These are phyloP conservation scores for Anguilla japonica DNA, from an alignment of 2,113 vertebrate genomes.

Conservation along the genomic window DNA sequence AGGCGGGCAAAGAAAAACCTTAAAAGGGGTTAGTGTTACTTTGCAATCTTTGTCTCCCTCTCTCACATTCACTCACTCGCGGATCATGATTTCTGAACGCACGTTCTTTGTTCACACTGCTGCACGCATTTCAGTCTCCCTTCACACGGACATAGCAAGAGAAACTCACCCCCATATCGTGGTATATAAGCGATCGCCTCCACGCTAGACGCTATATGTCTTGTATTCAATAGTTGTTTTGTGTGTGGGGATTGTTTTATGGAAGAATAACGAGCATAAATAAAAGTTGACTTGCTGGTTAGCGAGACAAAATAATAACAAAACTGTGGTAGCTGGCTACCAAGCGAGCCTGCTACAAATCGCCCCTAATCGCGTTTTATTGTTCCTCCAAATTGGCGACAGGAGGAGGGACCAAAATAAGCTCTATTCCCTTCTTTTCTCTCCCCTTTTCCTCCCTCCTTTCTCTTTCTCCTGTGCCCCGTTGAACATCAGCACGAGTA, in stretches of 20 bases:
- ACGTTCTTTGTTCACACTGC: constrained; percentile 50
- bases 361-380: constrained; percentile 17
- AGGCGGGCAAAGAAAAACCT: background rate
- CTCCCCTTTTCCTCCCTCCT: constrained; percentile 30
- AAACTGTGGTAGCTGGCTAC: background rate
- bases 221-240: background rate
- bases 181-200: constrained; percentile 29
- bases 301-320: background rate
- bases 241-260: constrained; percentile 26
- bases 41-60: constrained; percentile 10
- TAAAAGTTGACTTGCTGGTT: constrained; percentile 36
- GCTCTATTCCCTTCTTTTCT: constrained; percentile 25
- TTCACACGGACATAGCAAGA: constrained; percentile 24
- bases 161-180: constrained; percentile 53
- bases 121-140: constrained; percentile 36
- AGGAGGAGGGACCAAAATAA: constrained; percentile 33
- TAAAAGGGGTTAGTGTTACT: background rate
- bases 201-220: constrained; percentile 8
- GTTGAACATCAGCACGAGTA: constrained; percentile 25
- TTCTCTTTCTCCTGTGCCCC: constrained; percentile 23
- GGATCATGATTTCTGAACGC: constrained; percentile 30
- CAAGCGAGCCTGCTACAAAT: constrained; percentile 18
- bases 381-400: constrained; percentile 39
- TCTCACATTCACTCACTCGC: constrained; percentile 4
- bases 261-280: constrained; percentile 21